Percentiles rank a stretch among this genome's conserved stretches.
phyloP scores from a whole-genome alignment of 2,797 vertebrate species.

The Lemur catta region DNA sequence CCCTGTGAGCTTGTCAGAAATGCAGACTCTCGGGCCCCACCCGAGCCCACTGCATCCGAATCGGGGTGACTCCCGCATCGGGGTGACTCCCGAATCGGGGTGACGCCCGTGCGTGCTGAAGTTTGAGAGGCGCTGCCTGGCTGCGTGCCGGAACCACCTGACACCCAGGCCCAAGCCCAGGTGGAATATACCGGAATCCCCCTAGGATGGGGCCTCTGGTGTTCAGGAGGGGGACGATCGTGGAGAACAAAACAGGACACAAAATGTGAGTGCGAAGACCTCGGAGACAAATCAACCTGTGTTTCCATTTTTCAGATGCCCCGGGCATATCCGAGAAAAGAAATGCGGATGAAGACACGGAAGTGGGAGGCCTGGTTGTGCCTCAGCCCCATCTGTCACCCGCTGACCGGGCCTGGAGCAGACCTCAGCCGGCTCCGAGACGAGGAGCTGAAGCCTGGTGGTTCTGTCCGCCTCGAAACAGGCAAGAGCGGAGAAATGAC shows the following conservation, averaged over 20 bases:
- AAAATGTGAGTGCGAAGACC: neutral
- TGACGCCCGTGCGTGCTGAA: rapidly evolving
- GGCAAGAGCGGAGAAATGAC: neutral
- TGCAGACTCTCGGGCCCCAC: neutral
- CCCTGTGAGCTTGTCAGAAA: neutral
- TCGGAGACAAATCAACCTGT: neutral
- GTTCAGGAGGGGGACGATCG: neutral
- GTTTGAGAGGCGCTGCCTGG: rapidly evolving
- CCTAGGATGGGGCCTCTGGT: neutral
- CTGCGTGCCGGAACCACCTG: neutral
- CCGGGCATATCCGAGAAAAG: neutral
- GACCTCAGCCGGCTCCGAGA: neutral
- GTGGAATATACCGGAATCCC: neutral
- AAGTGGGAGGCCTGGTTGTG: neutral
- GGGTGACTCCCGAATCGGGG: neutral
- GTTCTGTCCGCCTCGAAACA: neutral
- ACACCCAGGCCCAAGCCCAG: no score
- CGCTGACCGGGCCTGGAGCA: neutral
- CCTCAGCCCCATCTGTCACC: neutral
- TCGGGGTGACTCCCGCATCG: neutral
- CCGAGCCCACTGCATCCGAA: neutral
- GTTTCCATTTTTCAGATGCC: neutral
- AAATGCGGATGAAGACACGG: neutral
- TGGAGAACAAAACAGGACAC: neutral
- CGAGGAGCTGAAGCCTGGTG: neutral